Conservation (phyloP, 1,140 invertebrate species). For the Melipona quadrifasciata region DNA sequence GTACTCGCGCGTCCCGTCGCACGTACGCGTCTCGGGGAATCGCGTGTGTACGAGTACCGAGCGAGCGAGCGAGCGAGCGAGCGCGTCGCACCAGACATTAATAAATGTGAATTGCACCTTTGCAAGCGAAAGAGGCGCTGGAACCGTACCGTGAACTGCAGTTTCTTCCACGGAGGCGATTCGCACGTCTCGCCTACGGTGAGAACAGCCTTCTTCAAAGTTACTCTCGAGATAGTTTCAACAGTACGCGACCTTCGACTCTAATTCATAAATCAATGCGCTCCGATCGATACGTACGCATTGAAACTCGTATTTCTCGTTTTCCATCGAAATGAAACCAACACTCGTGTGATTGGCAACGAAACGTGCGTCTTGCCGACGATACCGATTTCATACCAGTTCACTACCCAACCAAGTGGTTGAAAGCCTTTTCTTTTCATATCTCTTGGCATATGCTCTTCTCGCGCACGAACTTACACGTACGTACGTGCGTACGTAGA, state of each 20-base stretch:
- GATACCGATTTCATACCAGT: no score
- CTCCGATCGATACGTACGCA: no score
- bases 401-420: no score
- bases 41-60: not conserved
- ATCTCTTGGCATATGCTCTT: slow-evolving; percentile 27
- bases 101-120: slow-evolving; percentile 30
- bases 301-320: no score
- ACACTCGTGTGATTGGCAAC: not conserved
- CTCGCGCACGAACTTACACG: slow-evolving; percentile 18
- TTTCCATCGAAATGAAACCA: not conserved
- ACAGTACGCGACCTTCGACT: no score
- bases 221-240: no score
- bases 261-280: no score
- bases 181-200: no score
- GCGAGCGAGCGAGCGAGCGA: not conserved
- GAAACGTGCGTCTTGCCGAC: no score
- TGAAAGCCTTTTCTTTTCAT: no score
- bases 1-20: slow-evolving; percentile 26
- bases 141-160: not conserved
- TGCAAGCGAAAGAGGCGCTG: not conserved
- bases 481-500: slow-evolving; percentile 39
- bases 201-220: no score
- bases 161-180: not conserved
- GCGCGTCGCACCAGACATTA: slow-evolving; percentile 11
- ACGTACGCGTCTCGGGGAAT: slow-evolving; percentile 35